These are phyloP conservation scores for Melangyna quadrimaculata DNA, from an alignment of 2,888 invertebrate genomes.

Conservation along the genomic window DNA sequence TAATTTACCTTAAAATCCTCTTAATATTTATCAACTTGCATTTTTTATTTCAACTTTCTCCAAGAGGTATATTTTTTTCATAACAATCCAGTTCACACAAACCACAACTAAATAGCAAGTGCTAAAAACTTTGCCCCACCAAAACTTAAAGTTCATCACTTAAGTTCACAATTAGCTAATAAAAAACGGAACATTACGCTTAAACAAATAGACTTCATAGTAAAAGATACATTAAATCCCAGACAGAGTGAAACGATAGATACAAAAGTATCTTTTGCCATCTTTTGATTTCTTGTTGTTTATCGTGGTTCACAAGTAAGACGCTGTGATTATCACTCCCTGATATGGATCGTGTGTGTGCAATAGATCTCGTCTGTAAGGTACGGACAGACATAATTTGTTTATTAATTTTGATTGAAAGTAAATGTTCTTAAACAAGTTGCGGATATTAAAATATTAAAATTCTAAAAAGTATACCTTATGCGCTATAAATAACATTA, in stretches of 20 bases:
- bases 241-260: neutral
- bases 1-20: too few relatives aligned
- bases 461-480: too few relatives aligned
- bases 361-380: neutral
- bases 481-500: too few relatives aligned
- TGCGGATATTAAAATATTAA: slow-evolving; percentile 44
- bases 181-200: slow-evolving; percentile 3
- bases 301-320: slow-evolving; percentile 36
- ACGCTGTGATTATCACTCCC: slow-evolving; percentile 25
- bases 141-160: neutral
- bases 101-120: neutral
- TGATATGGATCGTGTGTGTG: neutral
- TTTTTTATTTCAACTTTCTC: neutral
- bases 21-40: neutral
- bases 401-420: slow-evolving; percentile 65
- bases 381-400: slow-evolving; percentile 51
- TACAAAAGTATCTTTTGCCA: slow-evolving; percentile 27
- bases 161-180: slow-evolving; percentile 18
- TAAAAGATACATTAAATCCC: neutral
- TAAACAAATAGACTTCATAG: neutral
- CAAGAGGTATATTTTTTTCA: neutral
- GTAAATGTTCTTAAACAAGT: slow-evolving; percentile 36
- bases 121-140: slow-evolving; percentile 4
- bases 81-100: neutral
- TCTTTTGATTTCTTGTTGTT: slow-evolving; percentile 17